Base-by-base conservation (phyloP, 92 coral and sea anemone species). In the Siderastrea radians region DNA sequence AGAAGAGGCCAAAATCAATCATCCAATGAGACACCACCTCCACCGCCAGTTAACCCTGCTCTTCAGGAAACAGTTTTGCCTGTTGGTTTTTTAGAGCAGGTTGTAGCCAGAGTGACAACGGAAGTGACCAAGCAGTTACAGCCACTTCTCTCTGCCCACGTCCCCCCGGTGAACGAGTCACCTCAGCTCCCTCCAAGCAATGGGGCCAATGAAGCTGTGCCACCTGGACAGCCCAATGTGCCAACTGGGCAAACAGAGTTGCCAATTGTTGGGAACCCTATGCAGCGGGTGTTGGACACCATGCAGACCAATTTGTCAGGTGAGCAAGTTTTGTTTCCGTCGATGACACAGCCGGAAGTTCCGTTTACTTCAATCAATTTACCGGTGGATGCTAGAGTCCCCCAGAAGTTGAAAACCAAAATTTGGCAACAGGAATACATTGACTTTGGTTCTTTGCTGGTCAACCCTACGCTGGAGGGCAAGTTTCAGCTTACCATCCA, bases 301-400 rank as follows among this genome's bases (percentile, higher is more conserved):
- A 17, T 60, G 11, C 16, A 3, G 15, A n/a, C 61, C 63, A 13
- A 63, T 17, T 26, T 77, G 62, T 49, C 82, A 77, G 82, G 82
- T 77, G 66, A 50, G 66, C 66, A 52, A 19, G 63, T 1, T 50
- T 2, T 58, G 66, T 38, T 2, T 4, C 13, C 46, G 19, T 19
- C 12, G 3, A 50, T 52, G 16, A 53, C 14, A 16, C 72, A 4
- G 47, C 84, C 84, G 11, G 12, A 50, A 44, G 72, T 61, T 64
- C 49, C 46, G 47, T 79, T 84, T 61, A 17, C 54, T 10, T 71
- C 77, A 4, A 49, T 60, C 5, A 72, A 76, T 81, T 47, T 84
- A 46, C 89, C 92, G 8, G 53, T 91, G 10, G 94, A 83, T 19
- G 87, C 92, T 1, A 53, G 78, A 54, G 83, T 91, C 4, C 67